Evolutionary conservation across 2,113 vertebrate genomes (phyloP), one percentile per base, ranked within the genome.

Genomic region (Sula dactylatra): DNA sequence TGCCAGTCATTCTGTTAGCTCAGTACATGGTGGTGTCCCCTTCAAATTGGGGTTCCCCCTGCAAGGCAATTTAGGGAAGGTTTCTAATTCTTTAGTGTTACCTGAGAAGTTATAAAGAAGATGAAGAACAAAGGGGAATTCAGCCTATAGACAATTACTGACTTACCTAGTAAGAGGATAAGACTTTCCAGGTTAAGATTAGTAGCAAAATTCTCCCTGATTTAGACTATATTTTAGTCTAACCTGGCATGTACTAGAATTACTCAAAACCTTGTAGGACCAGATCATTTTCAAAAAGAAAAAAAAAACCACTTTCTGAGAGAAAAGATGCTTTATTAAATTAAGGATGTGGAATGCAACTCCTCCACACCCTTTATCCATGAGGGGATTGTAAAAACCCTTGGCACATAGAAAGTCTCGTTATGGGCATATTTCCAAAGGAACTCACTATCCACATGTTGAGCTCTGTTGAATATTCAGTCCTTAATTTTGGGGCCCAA

Each of bases 11-110:
- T 34, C 54, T 74, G 40, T 10, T 52, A 50, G 34, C 25, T 81
- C 36, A 34, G 50, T n/a, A 16, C 3, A 0, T 2, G 22, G 47
- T 4, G 4, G 2, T 44, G 38, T 8, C 20, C 29, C 17, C 47
- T 62, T 79, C 76, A 34, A 12, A 13, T 4, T 6, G 6, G 36
- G 26, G n/a, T 16, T 78, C 36, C 6, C 38, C 18, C 20, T 19
- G 11, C 26, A 50, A 65, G 54, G 45, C 10, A 34, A 4, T 13
- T 85, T 10, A 54, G 13, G 40, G 38, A 24, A 69, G 26, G 17
- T 64, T 91, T 73, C 2, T 24, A 6, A n/a, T 31, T 72, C 8
- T 62, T 52, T 25, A 21, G 14, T 13, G 11, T n/a, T 40, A 26
- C n/a, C 36, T 61, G 42, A 19, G 27, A 73, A 45, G 12, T 34